These are phyloP conservation scores for Podarcis cretensis DNA, from an alignment of 2,113 vertebrate species.

Conservation along the genomic window DNA sequence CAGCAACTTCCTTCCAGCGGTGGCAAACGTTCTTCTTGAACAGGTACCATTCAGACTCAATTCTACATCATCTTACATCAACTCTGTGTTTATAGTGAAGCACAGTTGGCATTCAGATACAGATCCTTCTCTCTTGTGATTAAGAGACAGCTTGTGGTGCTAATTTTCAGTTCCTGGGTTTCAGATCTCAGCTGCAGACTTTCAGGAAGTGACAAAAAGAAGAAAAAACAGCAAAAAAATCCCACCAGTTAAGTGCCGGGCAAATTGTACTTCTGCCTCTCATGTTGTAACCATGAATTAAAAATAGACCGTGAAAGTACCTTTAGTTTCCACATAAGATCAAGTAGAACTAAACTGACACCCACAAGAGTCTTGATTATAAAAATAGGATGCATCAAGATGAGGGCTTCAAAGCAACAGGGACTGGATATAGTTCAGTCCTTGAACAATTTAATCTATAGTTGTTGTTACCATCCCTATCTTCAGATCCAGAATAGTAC, in stretches of 20 bases:
- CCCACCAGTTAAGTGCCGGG: conserved; percentile 51
- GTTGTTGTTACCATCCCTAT: conserved; percentile 28
- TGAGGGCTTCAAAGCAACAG: neutral
- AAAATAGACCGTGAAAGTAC: conserved; percentile 59
- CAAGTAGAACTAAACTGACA: neutral
- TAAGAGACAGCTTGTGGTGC: conserved; percentile 44
- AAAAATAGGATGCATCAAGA: neutral
- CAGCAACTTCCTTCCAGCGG: conserved; percentile 52
- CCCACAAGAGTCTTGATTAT: neutral
- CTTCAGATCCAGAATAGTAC: neutral
- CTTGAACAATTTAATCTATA: conserved; percentile 20
- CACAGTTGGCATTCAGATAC: conserved; percentile 40
- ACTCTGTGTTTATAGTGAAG: conserved; percentile 48
- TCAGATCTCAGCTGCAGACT: conserved; percentile 58
- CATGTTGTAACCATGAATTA: conserved; percentile 50
- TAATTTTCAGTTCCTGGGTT: conserved; percentile 58
- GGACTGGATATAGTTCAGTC: conserved; percentile 35
- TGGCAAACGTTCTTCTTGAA: conserved; percentile 60
- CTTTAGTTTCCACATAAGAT: conserved; percentile 22
- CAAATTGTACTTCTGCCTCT: conserved; percentile 63
- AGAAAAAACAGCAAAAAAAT: conserved; percentile 60
- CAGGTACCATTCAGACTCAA: neutral
- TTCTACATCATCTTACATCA: neutral
- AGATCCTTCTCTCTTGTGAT: conserved; percentile 23
- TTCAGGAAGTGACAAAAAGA: conserved; percentile 79